Evolutionary conservation across 2,113 vertebrate genomes (phyloP).

Genomic region (Motacilla alba): DNA sequence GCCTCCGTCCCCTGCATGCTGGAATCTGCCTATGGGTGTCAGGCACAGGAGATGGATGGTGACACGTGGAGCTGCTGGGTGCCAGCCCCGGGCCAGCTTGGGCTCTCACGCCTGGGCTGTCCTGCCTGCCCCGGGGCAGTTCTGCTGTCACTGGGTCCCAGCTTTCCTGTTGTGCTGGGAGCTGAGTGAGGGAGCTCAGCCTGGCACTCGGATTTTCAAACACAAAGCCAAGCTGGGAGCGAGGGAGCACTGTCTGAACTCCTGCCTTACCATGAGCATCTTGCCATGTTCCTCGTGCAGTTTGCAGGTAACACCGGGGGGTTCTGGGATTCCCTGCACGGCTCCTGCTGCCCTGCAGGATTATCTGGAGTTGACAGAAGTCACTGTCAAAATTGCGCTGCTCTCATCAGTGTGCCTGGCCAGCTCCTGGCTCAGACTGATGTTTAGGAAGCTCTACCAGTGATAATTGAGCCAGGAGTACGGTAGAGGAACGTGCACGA

Average conservation of each 20-base stretch:
- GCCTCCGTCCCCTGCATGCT: slow-evolving; percentile 14
- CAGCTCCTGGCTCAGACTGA: not conserved
- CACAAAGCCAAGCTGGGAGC: not conserved
- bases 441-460: not conserved
- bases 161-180: slow-evolving; percentile 9
- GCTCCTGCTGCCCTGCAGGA: not conserved
- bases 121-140: slow-evolving; percentile 15
- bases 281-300: slow-evolving; percentile 73
- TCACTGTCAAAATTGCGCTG: not conserved
- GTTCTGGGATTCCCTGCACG: not conserved
- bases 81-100: slow-evolving; percentile 57
- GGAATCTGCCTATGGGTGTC: slow-evolving; percentile 37
- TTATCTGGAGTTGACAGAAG: not conserved
- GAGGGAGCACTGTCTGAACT: slow-evolving; percentile 32
- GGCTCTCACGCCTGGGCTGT: slow-evolving; percentile 46
- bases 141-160: slow-evolving; percentile 35
- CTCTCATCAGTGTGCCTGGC: not conserved
- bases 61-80: slow-evolving; percentile 66
- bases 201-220: not conserved
- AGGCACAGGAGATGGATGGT: slow-evolving; percentile 67
- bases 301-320: slow-evolving; percentile 42
- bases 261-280: slow-evolving; percentile 6
- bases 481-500: rapidly evolving
- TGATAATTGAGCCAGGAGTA: not conserved
- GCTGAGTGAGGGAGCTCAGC: slow-evolving; percentile 26